These are phyloP conservation scores for Ramazzottius varieornatus DNA, from an alignment of 2,888 invertebrate genomes.

Conservation along the genomic window DNA sequence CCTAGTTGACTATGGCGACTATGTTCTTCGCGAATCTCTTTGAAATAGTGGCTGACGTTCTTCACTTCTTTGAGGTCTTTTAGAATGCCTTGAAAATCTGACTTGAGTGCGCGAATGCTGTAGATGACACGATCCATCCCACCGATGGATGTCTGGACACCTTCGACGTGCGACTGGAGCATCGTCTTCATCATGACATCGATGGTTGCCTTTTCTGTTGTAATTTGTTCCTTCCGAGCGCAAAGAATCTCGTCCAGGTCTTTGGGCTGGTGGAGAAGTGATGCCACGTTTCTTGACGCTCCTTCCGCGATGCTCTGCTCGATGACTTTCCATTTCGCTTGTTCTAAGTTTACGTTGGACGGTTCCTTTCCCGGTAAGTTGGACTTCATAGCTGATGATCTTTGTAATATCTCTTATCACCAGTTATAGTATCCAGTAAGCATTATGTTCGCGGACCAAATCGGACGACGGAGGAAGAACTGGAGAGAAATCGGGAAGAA, in stretches of 20 bases:
- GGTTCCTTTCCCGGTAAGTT: no score
- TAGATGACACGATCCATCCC: not conserved
- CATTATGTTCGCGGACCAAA: no score
- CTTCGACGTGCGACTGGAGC: slow-evolving; percentile 2
- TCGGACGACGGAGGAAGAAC: no score
- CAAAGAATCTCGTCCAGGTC: not conserved
- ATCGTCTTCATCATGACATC: slow-evolving; percentile 4
- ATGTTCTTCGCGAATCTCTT: slow-evolving; percentile 1
- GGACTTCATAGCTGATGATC: no score
- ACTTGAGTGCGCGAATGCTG: not conserved
- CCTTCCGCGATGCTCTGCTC: not conserved
- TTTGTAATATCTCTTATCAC: no score
- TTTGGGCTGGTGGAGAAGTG: not conserved
- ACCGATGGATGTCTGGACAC: not conserved
- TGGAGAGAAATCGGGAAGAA: no score
- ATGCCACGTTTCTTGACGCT: not conserved
- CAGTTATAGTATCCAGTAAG: no score
- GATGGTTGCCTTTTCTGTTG: not conserved
- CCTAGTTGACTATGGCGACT: slow-evolving; percentile 25
- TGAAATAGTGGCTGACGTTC: not conserved
- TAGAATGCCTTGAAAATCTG: not conserved
- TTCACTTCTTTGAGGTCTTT: slow-evolving; percentile 1
- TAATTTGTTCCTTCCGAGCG: slow-evolving; percentile 1
- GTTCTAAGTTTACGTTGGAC: not conserved
- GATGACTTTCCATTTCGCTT: not conserved